These are phyloP conservation scores for Gymnothorax javanicus DNA, from an alignment of 2,797 vertebrate genomes.

Conservation along the genomic window DNA sequence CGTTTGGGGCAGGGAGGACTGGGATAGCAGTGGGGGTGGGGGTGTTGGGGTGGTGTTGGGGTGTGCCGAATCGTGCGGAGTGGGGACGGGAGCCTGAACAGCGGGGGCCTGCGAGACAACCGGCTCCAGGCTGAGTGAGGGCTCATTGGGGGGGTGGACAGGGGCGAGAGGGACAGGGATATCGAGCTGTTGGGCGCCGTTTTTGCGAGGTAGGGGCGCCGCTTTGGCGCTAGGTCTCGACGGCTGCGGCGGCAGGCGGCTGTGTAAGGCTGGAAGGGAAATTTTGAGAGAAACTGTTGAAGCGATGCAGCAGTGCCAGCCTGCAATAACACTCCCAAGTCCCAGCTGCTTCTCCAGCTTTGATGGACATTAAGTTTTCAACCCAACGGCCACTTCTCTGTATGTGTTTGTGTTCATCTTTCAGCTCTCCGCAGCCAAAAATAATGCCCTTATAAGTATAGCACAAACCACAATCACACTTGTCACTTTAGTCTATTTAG, in stretches of 20 bases:
- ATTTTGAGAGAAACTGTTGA: slow-evolving; percentile 24
- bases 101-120: background rate
- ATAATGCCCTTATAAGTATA: background rate
- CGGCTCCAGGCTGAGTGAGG: background rate
- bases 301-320: background rate
- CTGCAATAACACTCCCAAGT: background rate
- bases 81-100: background rate
- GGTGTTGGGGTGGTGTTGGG: background rate
- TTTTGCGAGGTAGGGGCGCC: slow-evolving; percentile 50
- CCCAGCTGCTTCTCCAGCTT: background rate
- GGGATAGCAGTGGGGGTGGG: slow-evolving; percentile 29
- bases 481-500: background rate
- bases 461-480: slow-evolving; percentile 4
- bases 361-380: background rate
- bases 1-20: slow-evolving; percentile 31
- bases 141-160: background rate
- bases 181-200: slow-evolving; percentile 28
- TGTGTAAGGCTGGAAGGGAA: slow-evolving; percentile 50
- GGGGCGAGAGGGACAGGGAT: slow-evolving; percentile 1
- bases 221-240: slow-evolving; percentile 54
- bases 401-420: background rate
- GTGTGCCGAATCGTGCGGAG: background rate
- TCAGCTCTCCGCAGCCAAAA: background rate
- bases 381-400: background rate
- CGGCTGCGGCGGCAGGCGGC: slow-evolving; percentile 51